Percentiles rank a stretch among this genome's conserved stretches.
These are phyloP conservation scores for Cosmia pyralina DNA, from an alignment of 2,888 invertebrate species.

Conservation along the genomic window DNA sequence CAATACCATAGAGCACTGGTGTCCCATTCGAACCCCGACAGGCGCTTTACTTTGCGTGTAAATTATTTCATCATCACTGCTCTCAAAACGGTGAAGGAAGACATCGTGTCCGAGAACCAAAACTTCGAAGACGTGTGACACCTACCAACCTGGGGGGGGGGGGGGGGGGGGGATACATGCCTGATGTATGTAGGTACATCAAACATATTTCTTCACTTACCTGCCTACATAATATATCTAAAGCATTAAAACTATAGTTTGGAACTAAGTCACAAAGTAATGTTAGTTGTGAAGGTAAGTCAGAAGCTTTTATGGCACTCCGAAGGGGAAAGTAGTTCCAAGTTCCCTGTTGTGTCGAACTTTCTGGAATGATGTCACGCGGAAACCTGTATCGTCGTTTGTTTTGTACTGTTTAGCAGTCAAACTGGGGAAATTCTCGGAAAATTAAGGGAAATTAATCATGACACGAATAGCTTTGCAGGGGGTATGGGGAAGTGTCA, in stretches of 20 bases:
- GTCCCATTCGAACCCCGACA: too few species aligned
- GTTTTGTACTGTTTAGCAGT: constrained; percentile 23
- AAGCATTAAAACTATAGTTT: constrained; percentile 57
- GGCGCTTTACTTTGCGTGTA: too few species aligned
- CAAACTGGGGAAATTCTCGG: background rate
- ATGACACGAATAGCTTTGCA: background rate
- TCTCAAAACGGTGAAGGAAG: too few species aligned
- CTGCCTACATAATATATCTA: constrained; percentile 24
- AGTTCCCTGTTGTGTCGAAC: constrained; percentile 52
- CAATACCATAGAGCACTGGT: background rate
- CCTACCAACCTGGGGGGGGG: too few species aligned
- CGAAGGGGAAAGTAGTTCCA: constrained; percentile 52
- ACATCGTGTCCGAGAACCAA: too few species aligned
- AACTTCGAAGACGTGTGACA: too few species aligned
- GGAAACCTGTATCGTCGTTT: constrained; percentile 45
- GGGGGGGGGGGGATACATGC: background rate
- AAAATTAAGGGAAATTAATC: background rate
- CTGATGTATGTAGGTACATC: background rate
- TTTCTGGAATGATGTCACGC: constrained; percentile 54
- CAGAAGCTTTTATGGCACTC: constrained; percentile 64
- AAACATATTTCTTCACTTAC: constrained; percentile 16
- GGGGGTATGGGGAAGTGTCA: too few species aligned
- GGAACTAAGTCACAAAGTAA: constrained; percentile 57
- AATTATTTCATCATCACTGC: too few species aligned
- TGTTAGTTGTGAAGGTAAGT: constrained; percentile 60